Percentiles rank a stretch among this genome's conserved stretches.
Evolutionary conservation across 1,140 invertebrate genomes (phyloP).

Genomic region (Zaprionus taronus): DNA sequence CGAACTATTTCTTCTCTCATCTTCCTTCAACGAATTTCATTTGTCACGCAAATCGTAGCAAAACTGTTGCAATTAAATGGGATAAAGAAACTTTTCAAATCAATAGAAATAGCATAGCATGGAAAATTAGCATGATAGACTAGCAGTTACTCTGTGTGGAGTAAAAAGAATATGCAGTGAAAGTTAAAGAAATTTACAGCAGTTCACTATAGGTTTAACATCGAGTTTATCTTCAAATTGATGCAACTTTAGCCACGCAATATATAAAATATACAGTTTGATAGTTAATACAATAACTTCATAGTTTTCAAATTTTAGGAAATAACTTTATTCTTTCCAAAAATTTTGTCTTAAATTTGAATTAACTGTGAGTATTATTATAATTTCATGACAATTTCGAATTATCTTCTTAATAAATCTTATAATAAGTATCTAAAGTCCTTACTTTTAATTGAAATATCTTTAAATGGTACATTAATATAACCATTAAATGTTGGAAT

Average conservation of each 20-base stretch:
- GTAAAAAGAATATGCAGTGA: neutral
- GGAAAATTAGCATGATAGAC: neutral
- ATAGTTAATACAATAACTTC: no score
- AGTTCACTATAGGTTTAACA: no score
- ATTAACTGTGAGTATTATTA: no score
- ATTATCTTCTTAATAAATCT: no score
- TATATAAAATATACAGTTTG: no score
- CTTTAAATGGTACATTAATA: neutral
- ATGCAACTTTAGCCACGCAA: no score
- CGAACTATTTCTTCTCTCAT: neutral
- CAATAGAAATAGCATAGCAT: neutral
- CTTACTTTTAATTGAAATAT: neutral
- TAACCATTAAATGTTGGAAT: neutral
- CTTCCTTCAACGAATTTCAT: neutral
- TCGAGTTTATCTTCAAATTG: no score
- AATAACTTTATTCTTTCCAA: no score
- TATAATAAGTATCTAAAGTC: no score
- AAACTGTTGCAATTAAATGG: neutral
- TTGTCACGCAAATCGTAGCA: slow-evolving; percentile 1
- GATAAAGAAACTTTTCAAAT: neutral
- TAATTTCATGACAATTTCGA: no score
- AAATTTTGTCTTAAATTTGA: no score
- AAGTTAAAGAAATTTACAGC: neutral
- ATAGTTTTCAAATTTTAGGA: no score
- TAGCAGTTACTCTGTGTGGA: neutral